Base-by-base conservation (phyloP, 2,888 invertebrate genomes). In the Leptopilina syphax region DNA sequence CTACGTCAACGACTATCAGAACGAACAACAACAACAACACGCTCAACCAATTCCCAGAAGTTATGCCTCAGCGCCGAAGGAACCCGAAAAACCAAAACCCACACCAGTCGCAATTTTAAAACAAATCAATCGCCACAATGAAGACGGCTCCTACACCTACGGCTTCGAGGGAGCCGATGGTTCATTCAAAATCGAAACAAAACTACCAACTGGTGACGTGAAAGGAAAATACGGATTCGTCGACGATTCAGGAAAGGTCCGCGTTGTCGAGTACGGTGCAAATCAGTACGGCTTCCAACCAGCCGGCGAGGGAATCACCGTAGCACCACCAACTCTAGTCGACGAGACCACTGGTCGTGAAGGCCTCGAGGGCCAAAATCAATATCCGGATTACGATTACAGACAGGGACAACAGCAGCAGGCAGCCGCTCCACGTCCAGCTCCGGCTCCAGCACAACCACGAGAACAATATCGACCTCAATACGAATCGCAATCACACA, bases 221-320 rank as follows among this genome's bases (percentile, higher is more conserved):
- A 96, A 96, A 92, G 97, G 97, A 85, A 97, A 97, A 91, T 97
- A 97, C 90, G 97, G 97, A 3, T 97, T 97, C 93, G 96, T 96
- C 79, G 97, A 97, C 89, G 97, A 96, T 88, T 93, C 94, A 78
- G 95, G 97, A 88, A 94, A 96, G 94, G 94, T 96, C 1, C 95
- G 97, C 63, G 96, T 97, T 1, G 95, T 97, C 34, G 97, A 97
- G 90, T 98, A 98, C 89, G 97, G 97, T 7, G 97, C 97, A 60
- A 96, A 97, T 92, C 96, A 96, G 91, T 96, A 95, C 89, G 97
- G 97, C 0, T 97, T 97, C 94, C 96, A 96, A 90, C 97, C 97
- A 0, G 94, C 96, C 1, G 97, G 97, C 0, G 97, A 97, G 88
- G 97, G 97, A 65, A 97, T 97, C 90, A 96, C 96, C 0, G 97